phyloP scores from a whole-genome alignment of 2,113 vertebrate genomes.

The Neogale vison region DNA sequence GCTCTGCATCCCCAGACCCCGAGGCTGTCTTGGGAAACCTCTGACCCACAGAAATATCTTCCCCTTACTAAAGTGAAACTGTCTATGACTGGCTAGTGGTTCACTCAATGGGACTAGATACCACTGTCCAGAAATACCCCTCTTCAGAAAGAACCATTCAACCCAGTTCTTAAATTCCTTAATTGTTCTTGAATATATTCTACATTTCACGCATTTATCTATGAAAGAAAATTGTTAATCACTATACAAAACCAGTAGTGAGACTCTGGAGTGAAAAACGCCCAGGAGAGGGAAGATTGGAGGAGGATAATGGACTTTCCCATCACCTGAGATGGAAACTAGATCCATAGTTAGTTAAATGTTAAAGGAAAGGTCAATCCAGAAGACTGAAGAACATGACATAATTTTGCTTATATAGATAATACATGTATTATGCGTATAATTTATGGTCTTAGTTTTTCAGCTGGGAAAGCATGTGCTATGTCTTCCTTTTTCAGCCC shows the following conservation, averaged over 20 bases:
- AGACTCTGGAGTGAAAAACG: not conserved
- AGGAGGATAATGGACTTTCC: not conserved
- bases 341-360: not conserved
- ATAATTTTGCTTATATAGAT: not conserved
- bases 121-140: not conserved
- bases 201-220: not conserved
- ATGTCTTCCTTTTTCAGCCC: not conserved
- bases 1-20: not conserved
- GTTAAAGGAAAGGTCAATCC: not conserved
- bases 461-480: not conserved
- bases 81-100: not conserved
- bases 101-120: not conserved
- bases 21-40: not conserved
- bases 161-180: not conserved
- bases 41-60: not conserved
- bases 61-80: not conserved
- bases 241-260: not conserved
- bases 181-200: not conserved
- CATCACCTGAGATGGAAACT: not conserved
- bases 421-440: not conserved
- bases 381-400: not conserved
- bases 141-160: slow-evolving; percentile 5
- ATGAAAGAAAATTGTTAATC: not conserved
- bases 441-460: not conserved
- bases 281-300: not conserved